Percentiles rank a stretch among this genome's conserved stretches.
Conservation (phyloP, 2,888 invertebrate species). For the Dasypolia templi region DNA sequence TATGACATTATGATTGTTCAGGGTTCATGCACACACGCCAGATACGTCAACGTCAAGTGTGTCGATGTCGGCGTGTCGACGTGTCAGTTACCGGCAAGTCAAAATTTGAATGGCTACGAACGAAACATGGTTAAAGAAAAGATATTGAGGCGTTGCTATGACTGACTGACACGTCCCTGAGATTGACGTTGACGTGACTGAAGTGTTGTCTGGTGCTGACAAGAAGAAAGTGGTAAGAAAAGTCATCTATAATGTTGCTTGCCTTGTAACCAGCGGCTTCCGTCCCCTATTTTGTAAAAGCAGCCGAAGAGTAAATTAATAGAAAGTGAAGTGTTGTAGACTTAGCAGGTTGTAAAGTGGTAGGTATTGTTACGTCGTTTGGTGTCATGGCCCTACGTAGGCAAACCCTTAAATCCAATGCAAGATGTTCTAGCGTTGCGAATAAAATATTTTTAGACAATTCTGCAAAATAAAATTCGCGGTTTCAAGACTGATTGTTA, state of each 20-base stretch:
- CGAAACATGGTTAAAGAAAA: too few relatives aligned
- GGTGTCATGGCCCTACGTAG: background rate
- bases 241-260: slow-evolving; percentile 40
- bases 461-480: background rate
- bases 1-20: background rate
- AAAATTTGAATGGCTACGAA: too few relatives aligned
- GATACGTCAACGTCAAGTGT: too few relatives aligned
- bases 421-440: background rate
- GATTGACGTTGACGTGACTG: too few relatives aligned
- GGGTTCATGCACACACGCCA: too few relatives aligned
- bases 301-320: slow-evolving; percentile 22
- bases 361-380: background rate
- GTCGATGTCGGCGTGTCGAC: too few relatives aligned
- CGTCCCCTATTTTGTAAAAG: slow-evolving; percentile 65
- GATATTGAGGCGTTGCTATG: too few relatives aligned
- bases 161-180: too few relatives aligned
- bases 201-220: too few relatives aligned
- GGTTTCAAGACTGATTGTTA: background rate
- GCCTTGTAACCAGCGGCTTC: slow-evolving; percentile 66
- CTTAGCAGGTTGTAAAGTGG: too few relatives aligned
- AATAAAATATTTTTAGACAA: too few relatives aligned
- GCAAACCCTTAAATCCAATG: background rate
- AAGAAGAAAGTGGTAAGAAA: background rate
- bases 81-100: too few relatives aligned
- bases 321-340: background rate